phyloP scores from a whole-genome alignment of 1,140 invertebrate species.

The Brachionus sp. region DNA sequence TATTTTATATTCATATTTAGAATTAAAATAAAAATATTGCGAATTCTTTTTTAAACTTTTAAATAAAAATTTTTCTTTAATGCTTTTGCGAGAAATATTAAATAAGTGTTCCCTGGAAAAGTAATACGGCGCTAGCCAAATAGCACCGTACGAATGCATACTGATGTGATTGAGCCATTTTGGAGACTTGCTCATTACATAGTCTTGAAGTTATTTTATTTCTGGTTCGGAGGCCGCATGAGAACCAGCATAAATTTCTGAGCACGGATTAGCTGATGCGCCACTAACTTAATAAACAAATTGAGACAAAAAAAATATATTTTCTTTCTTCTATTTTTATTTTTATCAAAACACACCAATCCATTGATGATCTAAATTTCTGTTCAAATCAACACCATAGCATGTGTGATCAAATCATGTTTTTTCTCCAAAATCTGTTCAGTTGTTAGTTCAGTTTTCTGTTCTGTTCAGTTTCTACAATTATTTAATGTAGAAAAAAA shows the following conservation, averaged over 20 bases:
- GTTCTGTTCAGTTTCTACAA: too few species aligned
- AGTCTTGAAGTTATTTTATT: too few species aligned
- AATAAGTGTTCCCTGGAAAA: not conserved
- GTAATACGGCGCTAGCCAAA: constrained; percentile 41
- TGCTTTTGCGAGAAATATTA: too few species aligned
- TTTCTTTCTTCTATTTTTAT: not conserved
- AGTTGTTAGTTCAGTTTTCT: too few species aligned
- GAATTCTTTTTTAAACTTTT: too few species aligned
- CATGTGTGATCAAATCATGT: constrained; percentile 26
- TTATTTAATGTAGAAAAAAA: too few species aligned
- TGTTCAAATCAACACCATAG: constrained; percentile 41
- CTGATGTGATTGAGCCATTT: constrained; percentile 28
- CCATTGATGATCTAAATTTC: constrained; percentile 44
- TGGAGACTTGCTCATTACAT: too few species aligned
- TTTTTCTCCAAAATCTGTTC: constrained; percentile 47
- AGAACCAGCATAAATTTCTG: too few species aligned
- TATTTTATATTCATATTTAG: not conserved
- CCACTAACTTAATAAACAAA: constrained; percentile 6
- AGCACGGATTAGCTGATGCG: constrained; percentile 32
- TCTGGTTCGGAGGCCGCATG: too few species aligned
- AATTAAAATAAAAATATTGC: too few species aligned
- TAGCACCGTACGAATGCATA: constrained; percentile 34
- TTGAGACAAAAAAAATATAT: constrained; percentile 27
- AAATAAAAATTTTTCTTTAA: too few species aligned
- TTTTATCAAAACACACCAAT: not conserved